Evolutionary conservation across 2,888 invertebrate species (phyloP), one percentile per base, ranked within the genome.

Genomic region (Limnephilus auricula): DNA sequence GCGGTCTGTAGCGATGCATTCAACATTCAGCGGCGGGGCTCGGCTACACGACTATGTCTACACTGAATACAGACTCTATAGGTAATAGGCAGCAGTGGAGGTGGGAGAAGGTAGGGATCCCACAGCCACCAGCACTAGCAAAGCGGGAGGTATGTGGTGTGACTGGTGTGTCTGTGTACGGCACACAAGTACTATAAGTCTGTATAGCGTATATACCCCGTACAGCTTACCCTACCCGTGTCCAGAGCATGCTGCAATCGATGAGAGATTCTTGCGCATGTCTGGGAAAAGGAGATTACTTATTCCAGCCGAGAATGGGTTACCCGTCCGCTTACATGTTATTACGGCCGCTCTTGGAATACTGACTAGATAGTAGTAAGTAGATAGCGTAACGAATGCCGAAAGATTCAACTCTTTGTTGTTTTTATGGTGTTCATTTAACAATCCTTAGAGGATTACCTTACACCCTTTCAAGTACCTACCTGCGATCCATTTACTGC

Each of bases 211-310:
- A 25, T 25, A 65, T 65, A 65, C 65, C 45, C 32, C 65, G 50
- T 89, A 40, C 30, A 31, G 45, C 18, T 65, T 30, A 37, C 40
- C 45, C 79, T 89, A 18, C 40, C 30, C 78, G 78, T 10, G 65
- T 50, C 86, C 65, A 15, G 82, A 90, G 89, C 34, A 78, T 90
- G 89, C 89, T 79, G 88, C 90, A 91, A 92, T 92, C 92, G 92
- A 92, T 92, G 92, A 89, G 89, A 79, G 87, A 83, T 90, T 92
- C 91, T 92, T 91, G 92, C 92, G 92, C 92, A 92, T 92, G 92
- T 92, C 92, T 90, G 90, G 45, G 90, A 90, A 84, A 65, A 79
- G 40, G 82, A 85, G 92, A 90, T 92, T 88, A 91, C 89, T 85
- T 84, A 89, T 80, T 83, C 89, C 89, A 40, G 80, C 90, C 83